Base-by-base conservation (phyloP, 1,140 invertebrate genomes). In the Drosophila kanapiae region DNA sequence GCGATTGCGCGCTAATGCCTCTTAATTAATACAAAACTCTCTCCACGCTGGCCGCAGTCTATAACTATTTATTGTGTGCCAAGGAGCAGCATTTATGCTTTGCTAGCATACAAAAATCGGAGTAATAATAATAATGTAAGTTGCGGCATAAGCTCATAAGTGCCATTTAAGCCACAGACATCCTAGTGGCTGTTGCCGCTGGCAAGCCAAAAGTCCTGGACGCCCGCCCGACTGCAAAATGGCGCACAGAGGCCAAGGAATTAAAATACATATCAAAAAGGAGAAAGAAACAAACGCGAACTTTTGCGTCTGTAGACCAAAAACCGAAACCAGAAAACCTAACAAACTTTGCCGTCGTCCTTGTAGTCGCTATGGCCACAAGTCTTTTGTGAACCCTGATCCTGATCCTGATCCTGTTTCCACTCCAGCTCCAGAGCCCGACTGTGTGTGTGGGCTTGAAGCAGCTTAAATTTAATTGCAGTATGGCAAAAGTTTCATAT, bases 101-200 rank as follows among this genome's bases (percentile, higher is more conserved):
- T 27, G 61, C 49, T 38, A 53, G 23, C 37, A 68, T 27, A 57
- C 57, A 78, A 83, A 86, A 83, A 83, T 86, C 67, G 48, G 78
- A 70, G 84, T 85, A 90, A 90, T 90, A 90, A 88, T 88, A 90
- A 90, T 90, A 90, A 90, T 90, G 85, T 90, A 90, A 90, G 85
- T 90, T 90, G 82, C 79, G 86, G 86, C 85, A 87, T 90, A 90
- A 90, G 85, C 85, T 90, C 85, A 90, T 90, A 90, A 90, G 85
- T 90, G 85, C 81, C 85, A 85, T 90, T 90, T 90, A 90, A 90
- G 85, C 85, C 85, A 79, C 74, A 78, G 85, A 82, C 78, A 82
- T 79, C 72, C 72, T 71, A 72, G 63, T 62, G 80, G 42, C 49
- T 68, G 11, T 37, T 59, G 43, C 62, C 64, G 43, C 38, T 14